Evolutionary conservation across 2,113 vertebrate genomes (phyloP).

Genomic region (Apeltes quadracus): DNA sequence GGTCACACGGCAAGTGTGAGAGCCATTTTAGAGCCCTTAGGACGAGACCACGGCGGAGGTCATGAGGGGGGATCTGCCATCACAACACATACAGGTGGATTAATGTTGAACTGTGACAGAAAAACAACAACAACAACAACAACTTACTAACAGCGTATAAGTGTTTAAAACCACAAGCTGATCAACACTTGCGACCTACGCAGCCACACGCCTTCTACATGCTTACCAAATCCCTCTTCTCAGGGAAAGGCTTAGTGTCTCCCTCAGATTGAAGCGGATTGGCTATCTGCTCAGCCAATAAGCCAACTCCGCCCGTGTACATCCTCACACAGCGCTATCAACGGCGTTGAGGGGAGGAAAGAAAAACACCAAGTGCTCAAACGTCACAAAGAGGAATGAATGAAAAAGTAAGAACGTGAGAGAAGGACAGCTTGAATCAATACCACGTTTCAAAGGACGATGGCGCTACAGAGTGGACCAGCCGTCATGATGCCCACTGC

Average conservation of each 20-base stretch:
- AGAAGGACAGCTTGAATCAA: conserved; percentile 18
- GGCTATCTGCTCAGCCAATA: conserved; percentile 96
- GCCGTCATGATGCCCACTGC: no score
- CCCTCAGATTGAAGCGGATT: conserved; percentile 94
- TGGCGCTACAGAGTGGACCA: no score
- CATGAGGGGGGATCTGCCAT: conserved; percentile 4
- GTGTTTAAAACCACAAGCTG: conserved; percentile 7
- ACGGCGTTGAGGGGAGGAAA: conserved; percentile 35
- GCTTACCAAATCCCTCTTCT: conserved; percentile 97
- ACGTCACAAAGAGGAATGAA: conserved; percentile 20
- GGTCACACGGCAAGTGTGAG: conserved; percentile 6
- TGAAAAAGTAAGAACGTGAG: conserved; percentile 13
- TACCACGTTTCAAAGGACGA: conserved; percentile 7
- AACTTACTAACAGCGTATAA: background rate
- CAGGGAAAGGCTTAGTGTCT: conserved; percentile 87
- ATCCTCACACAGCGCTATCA: conserved; percentile 93
- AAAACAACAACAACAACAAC: conserved; percentile 6
- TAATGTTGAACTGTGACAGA: conserved; percentile 21
- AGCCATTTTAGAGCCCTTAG: conserved; percentile 3
- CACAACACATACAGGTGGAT: no score
- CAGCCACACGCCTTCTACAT: conserved; percentile 35
- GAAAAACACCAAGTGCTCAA: conserved; percentile 37
- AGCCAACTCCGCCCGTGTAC: conserved; percentile 97
- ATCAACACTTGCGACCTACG: background rate
- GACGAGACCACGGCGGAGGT: conserved; percentile 21